Percentiles rank a stretch among this genome's conserved stretches.
phyloP scores from a whole-genome alignment of 2,113 vertebrate species.

The Phalacrocorax brasilianus region DNA sequence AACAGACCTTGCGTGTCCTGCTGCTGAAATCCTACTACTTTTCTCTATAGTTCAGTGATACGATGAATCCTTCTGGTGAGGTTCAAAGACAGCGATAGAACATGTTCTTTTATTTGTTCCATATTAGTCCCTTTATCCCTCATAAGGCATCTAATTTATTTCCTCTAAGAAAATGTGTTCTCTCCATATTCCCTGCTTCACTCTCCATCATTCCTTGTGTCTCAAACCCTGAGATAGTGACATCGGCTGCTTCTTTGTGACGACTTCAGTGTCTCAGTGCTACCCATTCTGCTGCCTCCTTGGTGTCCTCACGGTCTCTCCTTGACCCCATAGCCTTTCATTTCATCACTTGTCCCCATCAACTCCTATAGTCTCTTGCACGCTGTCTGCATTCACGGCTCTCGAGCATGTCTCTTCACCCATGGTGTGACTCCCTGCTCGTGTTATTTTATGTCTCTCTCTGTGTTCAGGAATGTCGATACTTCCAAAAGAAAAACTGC shows the following conservation, averaged over 20 bases:
- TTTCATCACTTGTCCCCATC: background rate
- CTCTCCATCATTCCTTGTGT: background rate
- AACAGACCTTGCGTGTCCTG: background rate
- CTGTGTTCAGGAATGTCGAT: background rate
- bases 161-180: background rate
- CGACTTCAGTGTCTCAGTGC: background rate
- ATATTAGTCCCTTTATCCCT: background rate
- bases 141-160: background rate
- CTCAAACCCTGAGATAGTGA: rapidly evolving
- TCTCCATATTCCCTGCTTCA: background rate
- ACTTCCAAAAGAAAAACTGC: background rate
- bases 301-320: background rate
- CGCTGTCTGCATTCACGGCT: background rate
- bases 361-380: background rate
- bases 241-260: rapidly evolving
- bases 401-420: background rate
- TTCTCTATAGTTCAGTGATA: background rate
- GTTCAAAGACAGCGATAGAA: background rate
- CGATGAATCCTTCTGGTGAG: background rate
- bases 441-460: background rate
- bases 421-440: background rate
- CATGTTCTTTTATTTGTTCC: background rate
- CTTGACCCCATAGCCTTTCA: background rate
- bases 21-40: background rate
- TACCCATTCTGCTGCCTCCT: background rate